Base-by-base conservation (phyloP, 2,888 invertebrate species). In the Dryomyza anilis region DNA sequence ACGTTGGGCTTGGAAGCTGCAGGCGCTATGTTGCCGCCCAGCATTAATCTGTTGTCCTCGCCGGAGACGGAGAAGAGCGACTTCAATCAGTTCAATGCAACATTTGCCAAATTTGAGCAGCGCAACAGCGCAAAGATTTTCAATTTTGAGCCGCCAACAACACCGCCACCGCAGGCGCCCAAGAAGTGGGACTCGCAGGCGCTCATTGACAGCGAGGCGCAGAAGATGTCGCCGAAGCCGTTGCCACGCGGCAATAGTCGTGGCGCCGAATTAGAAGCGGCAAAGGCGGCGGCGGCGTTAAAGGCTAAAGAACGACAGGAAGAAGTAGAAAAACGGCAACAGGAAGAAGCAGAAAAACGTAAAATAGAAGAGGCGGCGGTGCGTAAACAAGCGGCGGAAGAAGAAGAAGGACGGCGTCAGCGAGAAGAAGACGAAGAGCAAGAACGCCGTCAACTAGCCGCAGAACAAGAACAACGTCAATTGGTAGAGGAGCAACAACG, bases 61-160 rank as follows among this genome's bases (percentile, higher is more conserved):
- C 76, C 80, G 4, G 76, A 76, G 27, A 62, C 64, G 16, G 73
- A 76, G 58, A 70, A 71, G 27, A 73, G 71, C 39, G 74, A 79
- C 64, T 78, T 79, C 63, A 70, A 78, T 25, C 72, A 77, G 33
- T 74, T 76, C 30, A 80, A 78, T 65, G 74, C 77, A 25, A 74
- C 74, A 21, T 78, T 79, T 65, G 77, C 78, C 19, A 72, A 79
- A 67, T 80, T 74, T 59, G 80, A 79, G 69, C 80, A 78, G 55
- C 70, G 69, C 36, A 72, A 78, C 36, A 75, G 76, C 66, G 73
- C 74, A 0, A 74, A 76, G 48, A 72, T 76, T 53, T 78, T 77
- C 60, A 73, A 73, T 8, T 71, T 74, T 36, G 73, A 74, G 16
- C 67, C 68, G 3, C n/a, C n/a, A n/a, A n/a, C n/a, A n/a, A n/a